Base-by-base conservation (phyloP, 2,888 invertebrate genomes). In the Crematogaster levior region DNA sequence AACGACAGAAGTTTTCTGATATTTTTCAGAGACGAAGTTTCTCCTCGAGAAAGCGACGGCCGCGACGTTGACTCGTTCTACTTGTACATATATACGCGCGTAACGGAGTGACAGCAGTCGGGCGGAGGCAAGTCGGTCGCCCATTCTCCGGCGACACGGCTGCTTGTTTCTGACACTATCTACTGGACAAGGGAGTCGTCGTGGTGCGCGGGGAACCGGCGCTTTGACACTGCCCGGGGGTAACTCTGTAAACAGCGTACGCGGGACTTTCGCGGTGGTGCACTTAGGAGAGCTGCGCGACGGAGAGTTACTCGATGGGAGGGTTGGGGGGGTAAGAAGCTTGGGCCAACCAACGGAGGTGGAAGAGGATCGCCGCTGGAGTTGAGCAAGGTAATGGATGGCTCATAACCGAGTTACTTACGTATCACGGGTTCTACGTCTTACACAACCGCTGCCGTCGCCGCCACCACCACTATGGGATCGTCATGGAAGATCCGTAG, bases 351-450 rank as follows among this genome's bases (percentile, higher is more conserved):
- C 53, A 46, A 61, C 56, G 65, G 24, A 63, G 53, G 82, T 82
- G 83, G 84, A 84, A 83, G 77, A 85, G 81, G 83, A 86, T 88
- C 82, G 86, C 82, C 85, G 72, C 84, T 70, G 85, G 85, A 89
- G 91, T 90, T 90, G 88, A 89, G 85, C 86, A 87, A 88, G 87
- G 88, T 92, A 92, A 92, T 91, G 90, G 91, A 92, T 90, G 90
- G 90, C 86, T 90, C 91, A 90, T 91, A 92, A 92, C 89, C 89
- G 86, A 91, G 90, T 92, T 92, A 91, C 90, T 90, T 90, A 88
- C 88, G 85, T 87, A 86, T 88, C 82, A 56, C 83, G 82, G 46
- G 81, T 63, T 80, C 61, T 66, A 81, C 84, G 85, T 83, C 86
- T 88, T 84, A 77, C 75, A 30, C 63, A 72, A 70, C 43, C 86